Evolutionary conservation across 2,113 vertebrate genomes (phyloP), one percentile per base, ranked within the genome.

Genomic region (Petaurus breviceps): DNA sequence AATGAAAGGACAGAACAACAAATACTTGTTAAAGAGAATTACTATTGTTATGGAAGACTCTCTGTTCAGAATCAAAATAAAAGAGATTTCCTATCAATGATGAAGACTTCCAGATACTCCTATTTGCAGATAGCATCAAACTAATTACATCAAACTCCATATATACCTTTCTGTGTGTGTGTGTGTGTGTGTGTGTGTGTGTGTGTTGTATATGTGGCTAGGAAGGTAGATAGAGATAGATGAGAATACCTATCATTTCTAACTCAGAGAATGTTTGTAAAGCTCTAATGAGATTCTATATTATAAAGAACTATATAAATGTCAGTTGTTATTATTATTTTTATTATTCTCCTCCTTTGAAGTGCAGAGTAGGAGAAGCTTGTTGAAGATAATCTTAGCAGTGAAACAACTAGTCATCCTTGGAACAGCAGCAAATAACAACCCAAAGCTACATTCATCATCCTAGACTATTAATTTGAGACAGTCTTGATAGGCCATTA

Each of bases 401-500:
- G 2, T 37, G 31, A 37, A 2, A 9, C n/a, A 50, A 24, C 12
- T 10, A 3, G 22, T 2, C 28, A 93, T 49, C 28, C 47, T 26
- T 2, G 1, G 89, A 23, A 23, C 43, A 84, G 9, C 47, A 50
- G 43, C 84, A 92, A 7, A 28, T 46, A 8, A 0, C 46, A 61
- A 47, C 16, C 43, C 61, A 50, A 25, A 12, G 61, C 25, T 89
- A 92, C 51, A 91, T 77, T 77, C 90, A 95, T 95, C 94, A 94
- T 91, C 50, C 46, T 51, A 51, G 37, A 55, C 92, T 96, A 49
- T 97, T 97, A 89, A 96, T 96, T 97, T 95, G 51, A 54, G 14
- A 47, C 23, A 26, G 54, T 26, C 93, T 89, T 92, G 96, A 77
- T 93, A 25, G 54, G 50, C 23, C 68, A 94, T 94, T 94, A 43